Percentiles rank a stretch among this genome's conserved stretches.
phyloP scores from a whole-genome alignment of 2,888 invertebrate species.

The Anaspis maculata region DNA sequence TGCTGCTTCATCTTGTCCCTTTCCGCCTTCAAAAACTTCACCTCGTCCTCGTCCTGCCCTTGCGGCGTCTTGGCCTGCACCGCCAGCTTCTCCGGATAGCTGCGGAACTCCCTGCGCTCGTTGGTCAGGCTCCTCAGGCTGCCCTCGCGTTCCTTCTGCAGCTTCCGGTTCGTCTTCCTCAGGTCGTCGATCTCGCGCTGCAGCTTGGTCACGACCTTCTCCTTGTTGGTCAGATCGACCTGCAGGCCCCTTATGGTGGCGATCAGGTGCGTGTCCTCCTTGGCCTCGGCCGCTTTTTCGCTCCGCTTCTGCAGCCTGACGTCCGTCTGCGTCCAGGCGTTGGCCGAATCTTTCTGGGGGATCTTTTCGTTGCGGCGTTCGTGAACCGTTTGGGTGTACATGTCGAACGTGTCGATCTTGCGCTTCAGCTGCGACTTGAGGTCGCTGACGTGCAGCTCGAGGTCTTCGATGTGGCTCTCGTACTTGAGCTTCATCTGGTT shows the following conservation, averaged over 20 bases:
- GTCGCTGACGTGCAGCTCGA: slow-evolving; percentile 56
- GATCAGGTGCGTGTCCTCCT: slow-evolving; percentile 68
- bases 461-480: slow-evolving; percentile 63
- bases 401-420: slow-evolving; percentile 40
- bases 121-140: slow-evolving; percentile 40
- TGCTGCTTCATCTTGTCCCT: slow-evolving; percentile 56
- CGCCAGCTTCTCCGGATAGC: slow-evolving; percentile 36
- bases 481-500: slow-evolving; percentile 70
- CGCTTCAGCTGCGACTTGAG: slow-evolving; percentile 37
- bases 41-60: slow-evolving; percentile 44
- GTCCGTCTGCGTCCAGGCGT: slow-evolving; percentile 31
- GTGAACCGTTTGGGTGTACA: slow-evolving; percentile 36
- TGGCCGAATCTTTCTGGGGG: slow-evolving; percentile 33
- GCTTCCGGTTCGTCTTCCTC: slow-evolving; percentile 63
- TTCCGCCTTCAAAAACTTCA: slow-evolving; percentile 48
- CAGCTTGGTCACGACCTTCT: slow-evolving; percentile 61
- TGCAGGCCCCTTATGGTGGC: slow-evolving; percentile 75
- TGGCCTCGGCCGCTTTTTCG: slow-evolving; percentile 41
- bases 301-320: slow-evolving; percentile 5
- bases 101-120: slow-evolving; percentile 27
- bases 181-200: slow-evolving; percentile 70
- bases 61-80: slow-evolving; percentile 30
- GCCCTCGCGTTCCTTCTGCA: slow-evolving; percentile 71
- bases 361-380: slow-evolving; percentile 30
- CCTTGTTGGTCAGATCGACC: slow-evolving; percentile 63